phyloP scores from a whole-genome alignment of 2,113 vertebrate species.

The Dasypus novemcinctus region DNA sequence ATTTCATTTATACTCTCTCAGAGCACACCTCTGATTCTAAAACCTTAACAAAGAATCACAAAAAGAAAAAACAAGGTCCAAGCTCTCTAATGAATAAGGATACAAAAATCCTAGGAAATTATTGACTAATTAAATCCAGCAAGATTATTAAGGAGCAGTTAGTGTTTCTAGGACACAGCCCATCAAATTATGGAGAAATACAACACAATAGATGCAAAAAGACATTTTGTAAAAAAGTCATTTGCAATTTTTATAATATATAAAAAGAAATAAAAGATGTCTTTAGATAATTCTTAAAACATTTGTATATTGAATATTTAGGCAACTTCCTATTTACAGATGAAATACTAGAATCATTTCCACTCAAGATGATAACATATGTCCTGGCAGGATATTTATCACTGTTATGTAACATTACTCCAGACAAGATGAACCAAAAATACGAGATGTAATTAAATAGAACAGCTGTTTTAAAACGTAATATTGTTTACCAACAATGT shows the following conservation, averaged over 20 bases:
- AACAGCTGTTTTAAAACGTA: background rate
- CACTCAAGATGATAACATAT: background rate
- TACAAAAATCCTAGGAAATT: background rate
- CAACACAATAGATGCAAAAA: background rate
- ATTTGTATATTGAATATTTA: background rate
- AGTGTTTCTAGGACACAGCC: background rate
- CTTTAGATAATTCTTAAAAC: background rate
- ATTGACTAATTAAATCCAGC: background rate
- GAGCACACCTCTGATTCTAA: background rate
- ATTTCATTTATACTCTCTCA: background rate
- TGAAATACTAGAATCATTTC: background rate
- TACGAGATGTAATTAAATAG: background rate
- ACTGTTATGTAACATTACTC: background rate
- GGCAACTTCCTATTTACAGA: background rate
- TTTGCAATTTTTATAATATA: background rate
- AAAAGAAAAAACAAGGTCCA: background rate
- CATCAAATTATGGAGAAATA: background rate
- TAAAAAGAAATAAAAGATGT: background rate
- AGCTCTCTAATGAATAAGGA: too few species aligned
- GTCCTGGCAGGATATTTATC: background rate
- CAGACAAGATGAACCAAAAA: background rate
- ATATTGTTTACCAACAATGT: background rate
- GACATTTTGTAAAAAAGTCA: background rate
- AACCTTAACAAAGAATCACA: background rate
- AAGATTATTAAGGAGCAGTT: background rate